Percentiles rank a stretch among this genome's conserved stretches.
phyloP scores from a whole-genome alignment of 2,888 invertebrate genomes.

The Dryadula phaetusa region DNA sequence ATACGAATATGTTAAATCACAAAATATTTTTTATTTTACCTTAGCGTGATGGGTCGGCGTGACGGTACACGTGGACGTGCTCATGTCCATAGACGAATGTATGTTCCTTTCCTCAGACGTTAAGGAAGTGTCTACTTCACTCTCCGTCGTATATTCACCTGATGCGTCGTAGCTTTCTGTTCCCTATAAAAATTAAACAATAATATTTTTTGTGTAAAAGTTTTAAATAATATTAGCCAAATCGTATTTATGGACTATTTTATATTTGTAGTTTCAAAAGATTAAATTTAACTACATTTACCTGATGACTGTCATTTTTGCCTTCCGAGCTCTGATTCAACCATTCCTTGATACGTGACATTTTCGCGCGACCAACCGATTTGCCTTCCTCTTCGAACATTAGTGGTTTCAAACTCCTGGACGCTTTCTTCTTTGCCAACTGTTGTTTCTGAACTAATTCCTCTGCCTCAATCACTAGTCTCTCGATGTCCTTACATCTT shows the following conservation, averaged over 20 bases:
- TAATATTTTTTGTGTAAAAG: too few relatives aligned
- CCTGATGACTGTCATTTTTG: slow-evolving; percentile 74
- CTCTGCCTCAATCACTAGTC: slow-evolving; percentile 92
- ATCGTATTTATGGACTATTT: too few relatives aligned
- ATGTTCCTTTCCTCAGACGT: slow-evolving; percentile 91
- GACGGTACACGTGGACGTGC: slow-evolving; percentile 82
- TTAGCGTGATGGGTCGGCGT: slow-evolving; percentile 85
- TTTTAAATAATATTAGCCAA: background rate
- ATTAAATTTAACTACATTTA: slow-evolving; percentile 42
- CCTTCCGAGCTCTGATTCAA: slow-evolving; percentile 82
- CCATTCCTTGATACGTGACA: slow-evolving; percentile 89
- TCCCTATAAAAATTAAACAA: slow-evolving; percentile 73
- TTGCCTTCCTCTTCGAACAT: slow-evolving; percentile 81
- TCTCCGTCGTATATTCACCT: slow-evolving; percentile 93
- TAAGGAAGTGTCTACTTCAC: slow-evolving; percentile 88
- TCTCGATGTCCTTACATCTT: slow-evolving; percentile 87
- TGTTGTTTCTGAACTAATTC: slow-evolving; percentile 87
- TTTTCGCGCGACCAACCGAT: slow-evolving; percentile 82
- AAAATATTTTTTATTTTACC: slow-evolving; percentile 55
- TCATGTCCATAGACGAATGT: slow-evolving; percentile 86
- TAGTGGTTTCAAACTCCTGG: slow-evolving; percentile 80
- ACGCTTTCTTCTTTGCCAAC: slow-evolving; percentile 77
- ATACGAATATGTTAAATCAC: background rate
- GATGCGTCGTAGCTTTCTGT: slow-evolving; percentile 94
- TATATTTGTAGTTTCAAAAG: too few relatives aligned